Conservation (phyloP, 2,113 vertebrate species). For the Emydocephalus ijimae region DNA sequence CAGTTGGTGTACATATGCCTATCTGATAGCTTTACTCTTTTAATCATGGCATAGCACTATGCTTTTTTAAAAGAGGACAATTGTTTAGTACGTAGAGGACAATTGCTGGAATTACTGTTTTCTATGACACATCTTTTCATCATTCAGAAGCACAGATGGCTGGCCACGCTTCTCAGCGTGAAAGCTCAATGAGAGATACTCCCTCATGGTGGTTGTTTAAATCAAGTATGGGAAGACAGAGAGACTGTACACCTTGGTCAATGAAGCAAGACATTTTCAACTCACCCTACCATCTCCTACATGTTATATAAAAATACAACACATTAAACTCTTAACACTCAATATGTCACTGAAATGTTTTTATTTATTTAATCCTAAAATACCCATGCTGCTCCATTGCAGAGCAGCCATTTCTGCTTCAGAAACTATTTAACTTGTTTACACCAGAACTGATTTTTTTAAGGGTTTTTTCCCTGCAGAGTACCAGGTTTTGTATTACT, state of each 20-base stretch:
- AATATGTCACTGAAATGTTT: background rate
- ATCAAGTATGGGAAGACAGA: background rate
- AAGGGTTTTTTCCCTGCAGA: background rate
- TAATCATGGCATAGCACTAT: background rate
- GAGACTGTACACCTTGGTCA: background rate
- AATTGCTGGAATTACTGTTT: background rate
- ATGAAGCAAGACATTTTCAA: background rate
- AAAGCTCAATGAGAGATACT: background rate
- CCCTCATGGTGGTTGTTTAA: background rate
- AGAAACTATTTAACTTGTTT: background rate
- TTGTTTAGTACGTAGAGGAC: background rate
- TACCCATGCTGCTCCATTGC: background rate
- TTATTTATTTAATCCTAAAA: background rate
- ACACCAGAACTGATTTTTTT: background rate
- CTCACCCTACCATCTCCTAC: background rate
- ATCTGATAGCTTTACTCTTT: background rate
- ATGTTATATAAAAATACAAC: background rate
- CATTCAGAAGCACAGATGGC: background rate
- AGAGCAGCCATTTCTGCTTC: background rate
- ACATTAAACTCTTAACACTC: background rate
- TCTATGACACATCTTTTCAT: background rate
- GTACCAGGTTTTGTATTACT: background rate
- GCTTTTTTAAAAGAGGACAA: background rate
- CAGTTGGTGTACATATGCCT: background rate
- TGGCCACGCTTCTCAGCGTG: background rate